These are phyloP conservation scores for Turritopsis rubra DNA, from an alignment of 30 jellyfish, hydroid and myxozoan species.

Conservation along the genomic window DNA sequence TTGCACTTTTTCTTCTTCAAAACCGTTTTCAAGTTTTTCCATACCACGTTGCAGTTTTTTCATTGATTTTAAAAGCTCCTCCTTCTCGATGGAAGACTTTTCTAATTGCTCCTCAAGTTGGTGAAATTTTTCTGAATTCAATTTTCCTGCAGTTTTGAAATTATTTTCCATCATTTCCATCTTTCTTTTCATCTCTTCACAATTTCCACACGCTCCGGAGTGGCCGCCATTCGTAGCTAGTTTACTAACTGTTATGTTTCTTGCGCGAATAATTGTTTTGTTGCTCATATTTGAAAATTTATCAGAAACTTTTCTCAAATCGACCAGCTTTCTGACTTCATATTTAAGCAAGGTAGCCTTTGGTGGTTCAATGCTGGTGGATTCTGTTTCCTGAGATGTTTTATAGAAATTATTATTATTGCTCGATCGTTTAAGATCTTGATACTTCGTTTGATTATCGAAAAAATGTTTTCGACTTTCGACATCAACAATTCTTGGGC, in stretches of 20 bases:
- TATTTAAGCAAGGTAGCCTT: slow-evolving; percentile 24
- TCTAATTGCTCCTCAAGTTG: slow-evolving; percentile 14
- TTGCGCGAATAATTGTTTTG: background rate
- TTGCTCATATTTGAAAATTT: background rate
- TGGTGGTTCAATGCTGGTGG: background rate
- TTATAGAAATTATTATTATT: background rate
- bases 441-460: background rate
- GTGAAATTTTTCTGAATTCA: background rate
- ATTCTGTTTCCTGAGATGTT: background rate
- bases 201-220: background rate
- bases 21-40: slow-evolving; percentile 3
- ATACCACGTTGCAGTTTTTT: slow-evolving; percentile 9
- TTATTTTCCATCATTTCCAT: background rate
- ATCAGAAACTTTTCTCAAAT: background rate
- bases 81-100: background rate
- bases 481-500: background rate
- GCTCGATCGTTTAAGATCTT: background rate
- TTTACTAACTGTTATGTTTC: no score
- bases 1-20: slow-evolving; percentile 26
- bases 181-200: background rate
- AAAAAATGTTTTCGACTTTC: slow-evolving; percentile 5
- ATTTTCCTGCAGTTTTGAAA: background rate
- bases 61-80: background rate
- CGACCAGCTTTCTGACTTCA: slow-evolving; percentile 20
- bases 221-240: background rate